phyloP scores from a whole-genome alignment of 2,797 vertebrate genomes.

The Myripristis jacobus region DNA sequence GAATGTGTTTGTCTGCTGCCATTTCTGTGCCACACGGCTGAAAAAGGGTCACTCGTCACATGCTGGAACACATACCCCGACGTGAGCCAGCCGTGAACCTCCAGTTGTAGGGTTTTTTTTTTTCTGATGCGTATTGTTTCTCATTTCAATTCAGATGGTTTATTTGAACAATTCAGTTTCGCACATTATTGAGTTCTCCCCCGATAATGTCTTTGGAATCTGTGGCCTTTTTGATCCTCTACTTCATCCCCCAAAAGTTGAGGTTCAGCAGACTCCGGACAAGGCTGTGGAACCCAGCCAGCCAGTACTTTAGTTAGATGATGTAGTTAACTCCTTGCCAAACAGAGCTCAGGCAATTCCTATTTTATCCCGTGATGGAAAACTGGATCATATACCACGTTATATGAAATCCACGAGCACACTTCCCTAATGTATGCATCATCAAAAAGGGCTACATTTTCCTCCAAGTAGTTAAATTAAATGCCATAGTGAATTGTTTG shows the following conservation, averaged over 20 bases:
- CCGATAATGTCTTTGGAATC: conserved; percentile 55
- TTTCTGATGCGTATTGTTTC: conserved; percentile 35
- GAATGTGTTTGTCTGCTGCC: conserved; percentile 61
- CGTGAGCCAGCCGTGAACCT: conserved; percentile 5
- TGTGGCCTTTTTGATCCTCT: conserved; percentile 54
- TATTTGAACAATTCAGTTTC: conserved; percentile 57
- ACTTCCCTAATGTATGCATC: conserved; percentile 63
- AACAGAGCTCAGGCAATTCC: conserved; percentile 71
- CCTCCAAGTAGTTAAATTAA: conserved; percentile 62
- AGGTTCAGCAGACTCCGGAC: conserved; percentile 74
- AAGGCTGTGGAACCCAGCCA: conserved; percentile 69
- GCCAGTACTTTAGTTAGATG: conserved; percentile 68
- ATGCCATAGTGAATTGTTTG: conserved; percentile 55
- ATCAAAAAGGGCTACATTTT: conserved; percentile 67
- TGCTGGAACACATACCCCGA: conserved; percentile 27
- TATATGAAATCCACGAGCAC: conserved; percentile 66
- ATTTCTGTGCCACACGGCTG: conserved; percentile 18
- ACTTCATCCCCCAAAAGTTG: conserved; percentile 62
- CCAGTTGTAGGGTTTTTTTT: conserved; percentile 46
- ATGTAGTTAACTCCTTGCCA: conserved; percentile 74
- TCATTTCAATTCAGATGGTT: conserved; percentile 46
- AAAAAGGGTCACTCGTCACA: conserved; percentile 40
- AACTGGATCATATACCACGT: conserved; percentile 73
- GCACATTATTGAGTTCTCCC: conserved; percentile 47
- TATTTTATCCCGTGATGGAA: conserved; percentile 77